Percentiles rank a stretch among this genome's conserved stretches.
Evolutionary conservation across 2,888 invertebrate genomes (phyloP).

Genomic region (Nasonia oneida): DNA sequence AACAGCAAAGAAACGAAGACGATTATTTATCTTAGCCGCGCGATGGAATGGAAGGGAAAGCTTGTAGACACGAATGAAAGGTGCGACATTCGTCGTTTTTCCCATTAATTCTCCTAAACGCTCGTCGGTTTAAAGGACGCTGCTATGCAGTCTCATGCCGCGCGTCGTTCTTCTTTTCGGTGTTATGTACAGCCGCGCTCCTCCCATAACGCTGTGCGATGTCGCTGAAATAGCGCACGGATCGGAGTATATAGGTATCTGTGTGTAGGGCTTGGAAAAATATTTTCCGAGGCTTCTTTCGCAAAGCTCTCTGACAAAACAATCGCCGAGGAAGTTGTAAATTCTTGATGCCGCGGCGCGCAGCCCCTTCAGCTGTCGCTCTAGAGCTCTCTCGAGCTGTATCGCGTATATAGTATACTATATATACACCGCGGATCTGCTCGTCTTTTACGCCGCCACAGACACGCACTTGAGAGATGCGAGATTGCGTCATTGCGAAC

Average conservation of each 20-base stretch:
- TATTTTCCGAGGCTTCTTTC: constrained; percentile 62
- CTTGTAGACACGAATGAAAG: not conserved
- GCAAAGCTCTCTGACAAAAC: constrained; percentile 22
- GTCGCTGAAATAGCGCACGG: constrained; percentile 61
- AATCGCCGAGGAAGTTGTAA: constrained; percentile 41
- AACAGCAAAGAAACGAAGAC: not conserved
- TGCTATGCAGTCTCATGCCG: not conserved
- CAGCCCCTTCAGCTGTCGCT: not conserved
- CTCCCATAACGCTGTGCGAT: not conserved
- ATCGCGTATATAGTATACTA: not conserved
- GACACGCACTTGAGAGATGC: not conserved
- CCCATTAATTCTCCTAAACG: constrained; percentile 31
- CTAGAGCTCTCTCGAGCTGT: not conserved
- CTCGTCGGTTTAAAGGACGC: not conserved
- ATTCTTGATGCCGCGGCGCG: not conserved
- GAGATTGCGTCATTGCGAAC: constrained; percentile 11
- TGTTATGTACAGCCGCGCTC: not conserved
- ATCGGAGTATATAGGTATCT: not conserved
- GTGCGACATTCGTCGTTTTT: constrained; percentile 48
- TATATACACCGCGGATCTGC: not conserved
- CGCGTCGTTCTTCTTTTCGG: not conserved
- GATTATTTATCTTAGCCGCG: constrained; percentile 50
- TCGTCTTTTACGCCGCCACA: no score
- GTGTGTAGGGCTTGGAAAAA: constrained; percentile 58
- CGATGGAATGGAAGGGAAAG: not conserved